A percentile compares a stretch with the other conserved stretches of the same genome.
Conservation (phyloP, 2,888 invertebrate species). For the Polylopha cassiicola region DNA sequence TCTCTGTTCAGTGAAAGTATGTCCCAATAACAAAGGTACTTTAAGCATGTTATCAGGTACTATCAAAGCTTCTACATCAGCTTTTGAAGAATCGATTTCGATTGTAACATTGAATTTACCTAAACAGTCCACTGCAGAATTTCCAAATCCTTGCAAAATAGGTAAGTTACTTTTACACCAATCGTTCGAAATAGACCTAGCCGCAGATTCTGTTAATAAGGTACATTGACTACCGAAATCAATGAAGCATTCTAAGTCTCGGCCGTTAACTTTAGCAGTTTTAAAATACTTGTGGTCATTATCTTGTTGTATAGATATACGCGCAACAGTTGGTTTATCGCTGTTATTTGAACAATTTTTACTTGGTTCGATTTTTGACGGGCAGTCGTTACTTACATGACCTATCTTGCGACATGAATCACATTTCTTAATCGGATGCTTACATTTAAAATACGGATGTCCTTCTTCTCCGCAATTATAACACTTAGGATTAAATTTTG, state of each 20-base stretch:
- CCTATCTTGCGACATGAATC: conserved; percentile 20
- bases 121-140: conserved; percentile 7
- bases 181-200: no score
- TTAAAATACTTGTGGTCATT: conserved; percentile 5
- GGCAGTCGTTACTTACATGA: conserved; percentile 13
- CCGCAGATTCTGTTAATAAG: conserved; percentile 1
- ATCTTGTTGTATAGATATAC: conserved; percentile 1
- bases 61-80: conserved; percentile 1
- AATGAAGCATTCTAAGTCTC: conserved; percentile 3
- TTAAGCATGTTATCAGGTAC: conserved; percentile 4
- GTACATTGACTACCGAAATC: conserved; percentile 10
- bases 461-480: conserved; percentile 25
- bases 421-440: conserved; percentile 23
- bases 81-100: conserved; percentile 4
- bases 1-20: conserved; percentile 6
- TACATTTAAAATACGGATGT: conserved; percentile 23
- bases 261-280: conserved; percentile 2
- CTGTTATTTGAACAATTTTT: no score
- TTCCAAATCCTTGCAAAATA: conserved; percentile 18
- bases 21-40: conserved; percentile 6
- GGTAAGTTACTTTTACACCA: conserved; percentile 11
- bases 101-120: conserved; percentile 5
- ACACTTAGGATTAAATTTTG: conserved; percentile 17
- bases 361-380: conserved; percentile 5
- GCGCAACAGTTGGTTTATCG: no score